phyloP scores from a whole-genome alignment of 2,888 invertebrate genomes.

The Limnephilus lunatus region DNA sequence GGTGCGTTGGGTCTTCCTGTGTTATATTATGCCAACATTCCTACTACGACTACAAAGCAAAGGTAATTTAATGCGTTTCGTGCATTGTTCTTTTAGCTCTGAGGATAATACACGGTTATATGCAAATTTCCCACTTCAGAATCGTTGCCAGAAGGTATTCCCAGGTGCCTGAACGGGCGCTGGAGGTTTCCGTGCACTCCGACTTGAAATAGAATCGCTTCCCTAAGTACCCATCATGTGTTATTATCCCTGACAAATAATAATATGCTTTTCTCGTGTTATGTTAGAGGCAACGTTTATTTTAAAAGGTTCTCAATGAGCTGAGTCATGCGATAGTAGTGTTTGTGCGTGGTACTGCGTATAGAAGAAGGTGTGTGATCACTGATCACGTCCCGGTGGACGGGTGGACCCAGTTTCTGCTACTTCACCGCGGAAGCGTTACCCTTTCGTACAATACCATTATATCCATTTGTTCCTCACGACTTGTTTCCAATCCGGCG shows the following conservation, averaged over 20 bases:
- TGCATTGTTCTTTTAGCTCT: neutral
- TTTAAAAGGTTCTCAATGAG: neutral
- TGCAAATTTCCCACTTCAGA: neutral
- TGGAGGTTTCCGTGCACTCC: neutral
- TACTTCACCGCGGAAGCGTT: constrained; percentile 17
- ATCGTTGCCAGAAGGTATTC: neutral
- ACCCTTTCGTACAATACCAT: constrained; percentile 34
- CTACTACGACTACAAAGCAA: neutral
- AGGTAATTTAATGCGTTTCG: neutral
- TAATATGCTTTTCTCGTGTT: neutral
- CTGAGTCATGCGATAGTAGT: constrained; percentile 32
- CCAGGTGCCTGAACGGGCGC: neutral
- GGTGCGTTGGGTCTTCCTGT: neutral
- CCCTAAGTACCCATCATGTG: neutral
- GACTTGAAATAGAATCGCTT: neutral
- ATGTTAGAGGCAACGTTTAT: neutral
- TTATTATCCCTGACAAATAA: neutral
- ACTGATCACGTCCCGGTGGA: constrained; percentile 47
- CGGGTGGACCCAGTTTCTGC: constrained; percentile 25
- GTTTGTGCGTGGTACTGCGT: neutral
- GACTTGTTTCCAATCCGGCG: constrained; percentile 54
- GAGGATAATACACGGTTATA: neutral
- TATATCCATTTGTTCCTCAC: constrained; percentile 55
- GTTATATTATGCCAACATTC: neutral
- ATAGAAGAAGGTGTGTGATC: constrained; percentile 44